Percentiles rank a stretch among this genome's conserved stretches.
These are phyloP conservation scores for Dendrocincla fuliginosa DNA, from an alignment of 2,797 vertebrate species.

Conservation along the genomic window DNA sequence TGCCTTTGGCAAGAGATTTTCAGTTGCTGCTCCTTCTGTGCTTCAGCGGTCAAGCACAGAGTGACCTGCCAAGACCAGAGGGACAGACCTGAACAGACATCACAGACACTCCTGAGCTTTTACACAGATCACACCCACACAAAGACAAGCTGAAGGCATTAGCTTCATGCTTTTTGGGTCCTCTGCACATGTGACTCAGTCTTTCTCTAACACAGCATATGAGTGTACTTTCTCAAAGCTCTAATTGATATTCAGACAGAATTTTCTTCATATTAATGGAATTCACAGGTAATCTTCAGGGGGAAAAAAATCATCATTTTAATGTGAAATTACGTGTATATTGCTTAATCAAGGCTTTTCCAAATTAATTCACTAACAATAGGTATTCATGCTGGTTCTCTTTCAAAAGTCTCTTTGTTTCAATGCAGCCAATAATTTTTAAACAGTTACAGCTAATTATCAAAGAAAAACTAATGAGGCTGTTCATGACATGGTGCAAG, in stretches of 20 bases:
- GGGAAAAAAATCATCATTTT: constrained; percentile 67
- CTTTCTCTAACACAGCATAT: background rate
- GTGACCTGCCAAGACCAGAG: background rate
- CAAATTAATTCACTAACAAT: constrained; percentile 67
- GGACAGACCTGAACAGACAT: background rate
- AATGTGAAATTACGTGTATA: constrained; percentile 72
- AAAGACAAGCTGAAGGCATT: background rate
- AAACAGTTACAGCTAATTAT: constrained; percentile 64
- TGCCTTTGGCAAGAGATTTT: background rate
- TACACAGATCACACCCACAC: background rate
- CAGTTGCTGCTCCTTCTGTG: background rate
- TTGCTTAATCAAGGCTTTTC: constrained; percentile 73
- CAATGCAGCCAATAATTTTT: constrained; percentile 67
- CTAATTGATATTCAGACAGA: constrained; percentile 60
- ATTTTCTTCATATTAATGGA: constrained; percentile 55
- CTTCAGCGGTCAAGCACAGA: background rate
- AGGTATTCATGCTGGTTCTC: constrained; percentile 51
- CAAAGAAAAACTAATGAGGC: constrained; percentile 62
- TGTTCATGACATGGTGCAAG: background rate
- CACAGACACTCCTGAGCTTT: background rate
- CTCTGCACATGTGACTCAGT: background rate
- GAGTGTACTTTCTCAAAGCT: constrained; percentile 5
- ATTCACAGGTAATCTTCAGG: constrained; percentile 62
- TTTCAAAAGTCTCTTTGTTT: constrained; percentile 66
- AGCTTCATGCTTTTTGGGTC: background rate